Evolutionary conservation across 2,797 vertebrate species (phyloP).

Genomic region (Cyprinella venusta): DNA sequence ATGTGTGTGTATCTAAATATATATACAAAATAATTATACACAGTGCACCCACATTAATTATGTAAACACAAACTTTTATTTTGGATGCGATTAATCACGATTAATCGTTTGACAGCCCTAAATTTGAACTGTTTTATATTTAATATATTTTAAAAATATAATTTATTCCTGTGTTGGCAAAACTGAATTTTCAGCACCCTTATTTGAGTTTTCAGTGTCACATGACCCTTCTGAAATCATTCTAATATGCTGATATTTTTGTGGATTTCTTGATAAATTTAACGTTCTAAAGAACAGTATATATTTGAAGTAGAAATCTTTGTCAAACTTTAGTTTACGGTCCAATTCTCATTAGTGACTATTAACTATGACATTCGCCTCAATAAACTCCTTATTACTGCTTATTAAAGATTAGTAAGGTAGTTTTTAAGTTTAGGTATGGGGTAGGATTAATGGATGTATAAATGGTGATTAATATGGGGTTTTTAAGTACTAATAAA

Average conservation of each 20-base stretch:
- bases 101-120: too few species aligned
- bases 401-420: background rate
- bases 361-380: too few species aligned
- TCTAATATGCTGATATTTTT: background rate
- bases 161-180: background rate
- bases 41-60: too few species aligned
- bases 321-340: background rate
- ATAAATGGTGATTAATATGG: too few species aligned
- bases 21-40: too few species aligned
- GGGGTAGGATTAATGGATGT: too few species aligned
- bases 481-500: background rate
- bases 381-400: too few species aligned
- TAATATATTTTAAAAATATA: background rate
- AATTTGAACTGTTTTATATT: too few species aligned
- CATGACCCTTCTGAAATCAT: background rate
- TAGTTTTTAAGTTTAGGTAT: too few species aligned
- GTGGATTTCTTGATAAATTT: background rate
- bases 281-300: background rate
- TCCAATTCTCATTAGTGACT: background rate
- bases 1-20: too few species aligned
- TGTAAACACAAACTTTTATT: too few species aligned
- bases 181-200: background rate
- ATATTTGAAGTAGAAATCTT: background rate
- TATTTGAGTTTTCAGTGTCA: background rate
- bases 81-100: too few species aligned